phyloP scores from a whole-genome alignment of 2,888 invertebrate genomes.

The Darwinula stevensoni region DNA sequence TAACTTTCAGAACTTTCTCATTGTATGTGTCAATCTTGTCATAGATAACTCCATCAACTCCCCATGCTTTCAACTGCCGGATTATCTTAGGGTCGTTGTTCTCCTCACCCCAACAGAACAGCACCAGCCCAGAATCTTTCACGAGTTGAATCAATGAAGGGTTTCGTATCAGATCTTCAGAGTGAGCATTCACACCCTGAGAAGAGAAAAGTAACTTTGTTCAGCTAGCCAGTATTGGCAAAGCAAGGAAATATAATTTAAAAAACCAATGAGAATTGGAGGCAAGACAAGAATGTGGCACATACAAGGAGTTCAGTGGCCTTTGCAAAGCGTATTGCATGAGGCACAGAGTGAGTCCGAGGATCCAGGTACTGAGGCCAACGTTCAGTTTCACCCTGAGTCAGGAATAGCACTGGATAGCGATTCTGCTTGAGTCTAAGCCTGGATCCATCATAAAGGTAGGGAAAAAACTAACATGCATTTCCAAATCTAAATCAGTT shows the following conservation, averaged over 20 bases:
- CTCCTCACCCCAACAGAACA: slow-evolving; percentile 94
- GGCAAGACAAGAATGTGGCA: too few species aligned
- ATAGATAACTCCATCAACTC: slow-evolving; percentile 83
- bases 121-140: slow-evolving; percentile 26
- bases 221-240: slow-evolving; percentile 3
- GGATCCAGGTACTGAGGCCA: slow-evolving; percentile 61
- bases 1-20: too few species aligned
- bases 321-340: slow-evolving; percentile 50
- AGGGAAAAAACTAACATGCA: background rate
- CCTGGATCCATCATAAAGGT: slow-evolving; percentile 15
- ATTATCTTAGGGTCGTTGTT: slow-evolving; percentile 65
- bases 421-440: slow-evolving; percentile 78
- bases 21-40: slow-evolving; percentile 47
- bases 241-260: too few species aligned
- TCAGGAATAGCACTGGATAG: slow-evolving; percentile 84
- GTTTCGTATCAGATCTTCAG: slow-evolving; percentile 39
- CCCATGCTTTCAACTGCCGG: slow-evolving; percentile 51
- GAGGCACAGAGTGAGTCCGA: slow-evolving; percentile 43
- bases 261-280: too few species aligned
- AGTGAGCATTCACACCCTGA: slow-evolving; percentile 64
- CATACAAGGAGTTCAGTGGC: slow-evolving; percentile 40
- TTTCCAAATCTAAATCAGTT: too few species aligned
- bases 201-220: slow-evolving; percentile 6
- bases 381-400: slow-evolving; percentile 35
- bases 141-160: background rate